A percentile compares a stretch with the other conserved stretches of the same genome.
Conservation (phyloP, 2,888 invertebrate genomes). For the Parnassius apollo region DNA sequence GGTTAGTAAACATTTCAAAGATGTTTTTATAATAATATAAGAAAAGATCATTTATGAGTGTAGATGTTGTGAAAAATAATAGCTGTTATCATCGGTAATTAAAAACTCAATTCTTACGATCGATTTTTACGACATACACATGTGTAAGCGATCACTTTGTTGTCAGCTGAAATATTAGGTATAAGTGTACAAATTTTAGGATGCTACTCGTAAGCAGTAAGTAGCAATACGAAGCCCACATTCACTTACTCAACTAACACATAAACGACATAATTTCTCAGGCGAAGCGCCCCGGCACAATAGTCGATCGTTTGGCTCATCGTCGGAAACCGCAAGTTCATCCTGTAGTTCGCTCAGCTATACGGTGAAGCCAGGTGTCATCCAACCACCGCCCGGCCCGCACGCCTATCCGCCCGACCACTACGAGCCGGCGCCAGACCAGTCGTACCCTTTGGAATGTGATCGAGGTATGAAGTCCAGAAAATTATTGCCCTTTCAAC, state of each 20-base stretch:
- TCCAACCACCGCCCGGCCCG: conserved; percentile 55
- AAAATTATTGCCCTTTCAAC: too few species aligned
- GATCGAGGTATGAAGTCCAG: conserved; percentile 52
- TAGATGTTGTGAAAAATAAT: too few species aligned
- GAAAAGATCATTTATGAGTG: too few species aligned
- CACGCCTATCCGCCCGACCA: conserved; percentile 45
- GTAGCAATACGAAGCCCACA: neutral
- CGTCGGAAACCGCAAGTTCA: conserved; percentile 80
- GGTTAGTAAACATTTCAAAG: conserved; percentile 41
- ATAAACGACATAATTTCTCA: conserved; percentile 27
- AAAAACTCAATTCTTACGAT: too few species aligned
- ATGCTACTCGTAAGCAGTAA: too few species aligned
- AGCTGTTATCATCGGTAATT: too few species aligned
- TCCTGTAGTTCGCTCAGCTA: conserved; percentile 75
- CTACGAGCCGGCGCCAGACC: conserved; percentile 50
- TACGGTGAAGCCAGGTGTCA: conserved; percentile 46
- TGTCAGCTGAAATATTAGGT: too few species aligned
- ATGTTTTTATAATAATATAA: too few species aligned
- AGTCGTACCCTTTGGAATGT: conserved; percentile 60
- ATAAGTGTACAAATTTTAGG: too few species aligned
- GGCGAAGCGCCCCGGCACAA: conserved; percentile 51
- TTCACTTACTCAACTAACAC: neutral
- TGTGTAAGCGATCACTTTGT: too few species aligned
- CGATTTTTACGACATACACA: too few species aligned
- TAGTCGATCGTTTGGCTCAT: conserved; percentile 47